Evolutionary conservation across 30 jellyfish, hydroid and myxozoan genomes (phyloP).

Genomic region (Aurelia sp.): DNA sequence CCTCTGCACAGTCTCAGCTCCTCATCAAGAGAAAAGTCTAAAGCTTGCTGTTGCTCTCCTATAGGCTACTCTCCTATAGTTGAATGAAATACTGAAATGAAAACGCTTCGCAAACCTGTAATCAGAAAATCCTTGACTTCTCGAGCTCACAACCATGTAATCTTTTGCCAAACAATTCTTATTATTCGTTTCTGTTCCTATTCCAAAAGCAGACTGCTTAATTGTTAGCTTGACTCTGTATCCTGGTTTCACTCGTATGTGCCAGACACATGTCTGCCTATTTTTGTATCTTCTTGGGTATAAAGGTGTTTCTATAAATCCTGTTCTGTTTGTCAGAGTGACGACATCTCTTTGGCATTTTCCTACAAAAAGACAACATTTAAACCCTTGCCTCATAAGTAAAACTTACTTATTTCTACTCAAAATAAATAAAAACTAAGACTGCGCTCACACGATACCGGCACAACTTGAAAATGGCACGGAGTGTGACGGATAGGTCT

Average conservation of each 20-base stretch:
- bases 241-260: constrained; percentile 71
- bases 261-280: constrained; percentile 80
- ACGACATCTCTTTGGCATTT: constrained; percentile 55
- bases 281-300: constrained; percentile 70
- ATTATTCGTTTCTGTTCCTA: constrained; percentile 30
- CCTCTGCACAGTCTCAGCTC: too few species aligned
- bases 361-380: constrained; percentile 25
- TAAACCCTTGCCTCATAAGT: too few species aligned
- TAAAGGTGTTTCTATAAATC: constrained; percentile 59
- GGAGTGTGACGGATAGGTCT: too few species aligned
- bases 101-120: constrained; percentile 46
- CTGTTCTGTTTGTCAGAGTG: constrained; percentile 44
- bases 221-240: constrained; percentile 56
- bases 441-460: too few species aligned
- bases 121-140: constrained; percentile 56
- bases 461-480: too few species aligned
- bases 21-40: too few species aligned
- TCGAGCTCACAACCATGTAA: constrained; percentile 72
- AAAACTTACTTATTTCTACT: too few species aligned
- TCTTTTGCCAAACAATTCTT: constrained; percentile 60
- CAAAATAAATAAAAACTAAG: too few species aligned
- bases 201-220: constrained; percentile 41
- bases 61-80: too few species aligned
- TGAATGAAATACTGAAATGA: too few species aligned
- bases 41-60: too few species aligned